These are phyloP conservation scores for Piaya cayana DNA, from an alignment of 2,113 vertebrate genomes.

Conservation along the genomic window DNA sequence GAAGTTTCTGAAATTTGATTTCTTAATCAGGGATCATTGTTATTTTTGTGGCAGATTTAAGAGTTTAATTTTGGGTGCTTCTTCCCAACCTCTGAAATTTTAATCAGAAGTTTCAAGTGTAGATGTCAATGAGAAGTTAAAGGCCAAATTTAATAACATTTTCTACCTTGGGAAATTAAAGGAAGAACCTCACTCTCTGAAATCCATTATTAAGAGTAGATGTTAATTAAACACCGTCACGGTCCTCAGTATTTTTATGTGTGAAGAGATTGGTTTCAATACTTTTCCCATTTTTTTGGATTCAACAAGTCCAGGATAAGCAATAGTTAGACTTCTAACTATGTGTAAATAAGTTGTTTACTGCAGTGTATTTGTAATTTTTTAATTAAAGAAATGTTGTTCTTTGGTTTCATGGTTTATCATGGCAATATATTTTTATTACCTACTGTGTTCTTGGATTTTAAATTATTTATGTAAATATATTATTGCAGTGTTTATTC, in stretches of 20 bases:
- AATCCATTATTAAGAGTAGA: constrained; percentile 76
- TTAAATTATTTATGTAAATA: constrained; percentile 87
- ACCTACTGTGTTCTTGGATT: constrained; percentile 71
- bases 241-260: constrained; percentile 59
- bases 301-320: constrained; percentile 37
- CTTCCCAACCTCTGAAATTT: constrained; percentile 70
- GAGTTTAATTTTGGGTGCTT: constrained; percentile 71
- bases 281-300: constrained; percentile 40
- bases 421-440: constrained; percentile 79
- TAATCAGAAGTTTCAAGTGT: constrained; percentile 75
- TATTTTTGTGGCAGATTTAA: constrained; percentile 72
- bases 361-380: constrained; percentile 77
- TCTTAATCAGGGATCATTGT: constrained; percentile 58
- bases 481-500: constrained; percentile 44
- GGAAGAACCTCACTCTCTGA: constrained; percentile 51
- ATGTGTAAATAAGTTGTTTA: constrained; percentile 79
- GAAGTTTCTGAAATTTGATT: constrained; percentile 60
- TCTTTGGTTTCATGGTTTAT: constrained; percentile 77
- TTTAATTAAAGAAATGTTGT: constrained; percentile 77
- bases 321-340: constrained; percentile 14
- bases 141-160: constrained; percentile 79
- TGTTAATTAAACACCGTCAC: constrained; percentile 80
- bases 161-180: constrained; percentile 80
- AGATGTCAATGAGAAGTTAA: constrained; percentile 71
- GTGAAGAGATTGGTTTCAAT: constrained; percentile 56